Base-by-base conservation (phyloP, 1,140 invertebrate genomes). In the Oscheius sp. region DNA sequence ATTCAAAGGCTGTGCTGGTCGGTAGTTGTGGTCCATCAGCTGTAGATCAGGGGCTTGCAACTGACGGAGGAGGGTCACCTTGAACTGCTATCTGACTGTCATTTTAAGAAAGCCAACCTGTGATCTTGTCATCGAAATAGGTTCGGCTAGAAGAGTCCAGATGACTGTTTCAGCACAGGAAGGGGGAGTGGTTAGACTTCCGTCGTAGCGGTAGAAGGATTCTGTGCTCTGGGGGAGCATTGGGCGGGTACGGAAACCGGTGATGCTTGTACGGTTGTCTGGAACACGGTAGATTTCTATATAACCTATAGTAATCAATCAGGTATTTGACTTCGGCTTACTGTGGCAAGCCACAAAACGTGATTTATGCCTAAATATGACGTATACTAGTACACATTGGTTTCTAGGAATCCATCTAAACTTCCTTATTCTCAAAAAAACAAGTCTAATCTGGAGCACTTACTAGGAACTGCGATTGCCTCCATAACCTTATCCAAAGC, bases 111-210 rank as follows among this genome's bases (percentile, higher is more conserved):
- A 13, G 55, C 76, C 20, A 61, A 29, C 23, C 49, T 46, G 23
- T 65, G 61, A n/a, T 69, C 63, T 29, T 79, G 49, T 18, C 59
- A 28, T 26, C 80, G 79, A 13, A 81, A 63, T 18, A 75, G 59
- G 34, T 71, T 36, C 29, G 82, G 68, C 79, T 80, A 68, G 35
- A 81, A 71, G 34, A 55, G 1, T 3, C 18, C 3, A 75, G 23
- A 26, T 15, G 26, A 45, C 23, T 0, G 4, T 65, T 18, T 20
- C 29, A 20, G 15, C 38, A 45, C 35, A 15, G 36, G 20, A 65
- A 65, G n/a, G n/a, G n/a, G 94, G 93, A 1, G 93, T 95, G 0
- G 94, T 95, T 34, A 95, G 84, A 1, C 93, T 95, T 0, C 94
- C 94, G 35, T 89, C 87, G 85, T 96, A 96, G 0, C 90, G 82